Percentiles rank a stretch among this genome's conserved stretches.
Evolutionary conservation across 37 sponge, comb jelly and placozoan genomes (phyloP).

Genomic region (Lycopodina hypogea): DNA sequence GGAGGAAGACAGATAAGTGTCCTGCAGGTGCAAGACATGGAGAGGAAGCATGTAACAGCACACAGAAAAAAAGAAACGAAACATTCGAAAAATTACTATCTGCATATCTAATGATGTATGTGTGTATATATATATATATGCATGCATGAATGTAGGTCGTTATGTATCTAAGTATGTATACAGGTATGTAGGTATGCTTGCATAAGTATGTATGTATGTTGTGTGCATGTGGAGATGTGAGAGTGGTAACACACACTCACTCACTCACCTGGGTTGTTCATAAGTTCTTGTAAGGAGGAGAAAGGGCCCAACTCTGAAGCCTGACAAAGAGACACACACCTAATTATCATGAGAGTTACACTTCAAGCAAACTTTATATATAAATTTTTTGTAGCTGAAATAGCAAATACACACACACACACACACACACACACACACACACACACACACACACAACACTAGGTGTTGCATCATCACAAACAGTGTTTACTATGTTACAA

Average conservation of each 20-base stretch:
- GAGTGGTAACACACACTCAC: neutral
- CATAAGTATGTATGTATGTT: neutral
- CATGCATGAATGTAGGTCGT: neutral
- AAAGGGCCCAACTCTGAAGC: slow-evolving; percentile 53
- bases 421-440: slow-evolving; percentile 1
- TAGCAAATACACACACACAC: neutral
- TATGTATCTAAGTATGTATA: too few relatives aligned
- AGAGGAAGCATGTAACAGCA: too few relatives aligned
- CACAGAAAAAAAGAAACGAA: too few relatives aligned
- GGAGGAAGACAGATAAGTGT: slow-evolving; percentile 65
- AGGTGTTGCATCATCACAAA: too few relatives aligned
- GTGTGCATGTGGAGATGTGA: neutral
- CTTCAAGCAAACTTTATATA: too few relatives aligned
- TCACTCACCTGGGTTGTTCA: slow-evolving; percentile 46
- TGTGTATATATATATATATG: neutral
- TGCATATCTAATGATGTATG: neutral
- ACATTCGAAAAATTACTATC: too few relatives aligned
- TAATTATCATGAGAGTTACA: too few relatives aligned
- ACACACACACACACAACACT: neutral
- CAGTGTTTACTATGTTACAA: too few relatives aligned
- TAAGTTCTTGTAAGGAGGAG: slow-evolving; percentile 55
- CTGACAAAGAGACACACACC: slow-evolving; percentile 21
- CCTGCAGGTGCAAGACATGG: slow-evolving; percentile 19
- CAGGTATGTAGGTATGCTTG: too few relatives aligned
- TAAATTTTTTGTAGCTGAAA: neutral